A percentile compares a stretch with the other conserved stretches of the same genome.
Conservation (phyloP, 2,888 invertebrate genomes). For the Lapara coniferarum region DNA sequence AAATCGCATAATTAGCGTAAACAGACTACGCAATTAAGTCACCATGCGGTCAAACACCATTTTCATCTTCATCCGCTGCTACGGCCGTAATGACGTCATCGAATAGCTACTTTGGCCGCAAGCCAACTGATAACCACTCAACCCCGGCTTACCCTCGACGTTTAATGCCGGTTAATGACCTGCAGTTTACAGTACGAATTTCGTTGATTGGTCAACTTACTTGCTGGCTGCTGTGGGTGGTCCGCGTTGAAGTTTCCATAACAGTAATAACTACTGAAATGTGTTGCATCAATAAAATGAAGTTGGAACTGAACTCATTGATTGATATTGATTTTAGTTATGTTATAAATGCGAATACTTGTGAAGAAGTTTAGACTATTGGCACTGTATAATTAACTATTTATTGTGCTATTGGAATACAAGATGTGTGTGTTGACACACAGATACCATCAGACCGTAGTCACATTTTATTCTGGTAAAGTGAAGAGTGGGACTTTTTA, state of each 20-base stretch:
- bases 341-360: no score
- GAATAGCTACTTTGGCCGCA: constrained; percentile 68
- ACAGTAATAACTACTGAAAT: background rate
- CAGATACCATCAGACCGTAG: no score
- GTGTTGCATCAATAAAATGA: background rate
- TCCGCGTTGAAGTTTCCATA: constrained; percentile 9
- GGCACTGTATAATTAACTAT: no score
- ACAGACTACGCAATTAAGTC: background rate
- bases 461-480: no score
- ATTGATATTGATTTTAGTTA: no score
- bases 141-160: constrained; percentile 60
- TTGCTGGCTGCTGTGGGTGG: constrained; percentile 20
- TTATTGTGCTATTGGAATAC: no score
- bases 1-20: no score
- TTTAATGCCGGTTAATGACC: constrained; percentile 76
- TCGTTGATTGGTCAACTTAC: constrained; percentile 33
- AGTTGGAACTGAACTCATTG: background rate
- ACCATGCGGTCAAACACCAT: background rate
- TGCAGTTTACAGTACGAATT: constrained; percentile 60
- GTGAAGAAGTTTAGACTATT: no score
- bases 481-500: background rate
- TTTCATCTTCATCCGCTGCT: constrained; percentile 21
- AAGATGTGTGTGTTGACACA: no score
- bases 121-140: constrained; percentile 76
- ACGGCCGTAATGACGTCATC: constrained; percentile 54